phyloP scores from a whole-genome alignment of 2,113 vertebrate species.

The Nicator chloris region DNA sequence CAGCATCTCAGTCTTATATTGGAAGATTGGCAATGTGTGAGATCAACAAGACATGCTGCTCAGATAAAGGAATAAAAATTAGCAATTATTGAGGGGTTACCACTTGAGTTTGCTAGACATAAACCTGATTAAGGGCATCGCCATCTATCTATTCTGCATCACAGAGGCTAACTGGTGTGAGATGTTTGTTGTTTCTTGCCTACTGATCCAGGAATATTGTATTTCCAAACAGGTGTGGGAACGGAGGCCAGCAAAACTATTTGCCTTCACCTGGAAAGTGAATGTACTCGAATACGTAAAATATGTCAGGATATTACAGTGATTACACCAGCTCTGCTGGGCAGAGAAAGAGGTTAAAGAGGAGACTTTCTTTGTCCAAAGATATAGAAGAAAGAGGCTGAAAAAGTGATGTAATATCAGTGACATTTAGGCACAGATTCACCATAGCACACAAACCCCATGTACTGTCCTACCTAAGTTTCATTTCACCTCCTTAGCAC shows the following conservation, averaged over 20 bases:
- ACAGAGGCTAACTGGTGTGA: not conserved
- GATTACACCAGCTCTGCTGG: not conserved
- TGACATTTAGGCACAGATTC: not conserved
- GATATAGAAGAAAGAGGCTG: not conserved
- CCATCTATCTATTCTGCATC: not conserved
- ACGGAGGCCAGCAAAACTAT: not conserved
- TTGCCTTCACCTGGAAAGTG: not conserved
- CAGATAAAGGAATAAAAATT: slow-evolving; percentile 5
- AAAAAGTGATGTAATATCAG: not conserved
- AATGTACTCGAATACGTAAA: not conserved
- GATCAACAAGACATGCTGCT: not conserved
- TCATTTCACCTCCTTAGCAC: not conserved
- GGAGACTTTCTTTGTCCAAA: not conserved
- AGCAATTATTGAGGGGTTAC: not conserved
- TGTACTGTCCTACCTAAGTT: not conserved
- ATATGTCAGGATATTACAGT: not conserved
- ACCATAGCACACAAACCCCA: accelerated
- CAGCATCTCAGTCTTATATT: not conserved
- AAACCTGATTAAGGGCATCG: not conserved
- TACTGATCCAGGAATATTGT: not conserved
- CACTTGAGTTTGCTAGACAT: not conserved
- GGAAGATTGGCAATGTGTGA: not conserved
- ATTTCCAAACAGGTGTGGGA: not conserved
- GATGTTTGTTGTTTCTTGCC: not conserved
- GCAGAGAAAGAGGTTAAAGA: not conserved